These are phyloP conservation scores for Blastomussa wellsi DNA, from an alignment of 92 coral and sea anemone genomes.

Conservation along the genomic window DNA sequence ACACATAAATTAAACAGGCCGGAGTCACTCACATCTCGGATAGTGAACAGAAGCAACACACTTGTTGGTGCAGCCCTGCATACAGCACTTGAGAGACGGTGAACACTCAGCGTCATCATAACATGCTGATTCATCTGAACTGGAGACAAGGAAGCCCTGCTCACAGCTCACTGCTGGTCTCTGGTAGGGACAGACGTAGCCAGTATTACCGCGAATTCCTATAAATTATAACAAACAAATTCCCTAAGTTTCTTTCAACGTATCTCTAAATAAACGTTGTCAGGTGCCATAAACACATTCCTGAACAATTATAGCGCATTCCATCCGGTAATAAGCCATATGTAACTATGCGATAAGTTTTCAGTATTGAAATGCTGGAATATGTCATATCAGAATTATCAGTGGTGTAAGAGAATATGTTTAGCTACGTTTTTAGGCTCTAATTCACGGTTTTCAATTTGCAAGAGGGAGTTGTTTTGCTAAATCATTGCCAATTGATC, in stretches of 20 bases:
- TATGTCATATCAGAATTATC: too few relatives aligned
- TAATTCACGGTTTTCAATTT: too few relatives aligned
- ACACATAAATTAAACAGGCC: neutral
- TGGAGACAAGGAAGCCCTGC: neutral
- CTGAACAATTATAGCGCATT: neutral
- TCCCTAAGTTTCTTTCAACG: neutral
- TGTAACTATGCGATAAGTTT: neutral
- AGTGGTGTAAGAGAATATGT: too few relatives aligned
- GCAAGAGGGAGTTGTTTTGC: neutral
- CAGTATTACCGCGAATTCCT: neutral
- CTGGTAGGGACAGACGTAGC: slow-evolving; percentile 20
- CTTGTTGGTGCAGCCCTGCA: slow-evolving; percentile 8
- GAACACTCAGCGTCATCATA: slow-evolving; percentile 9
- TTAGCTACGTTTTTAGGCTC: too few relatives aligned
- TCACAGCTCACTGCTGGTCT: slow-evolving; percentile 22
- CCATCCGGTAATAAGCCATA: neutral
- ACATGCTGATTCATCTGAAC: slow-evolving; percentile 1
- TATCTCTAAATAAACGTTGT: neutral
- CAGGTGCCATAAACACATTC: neutral
- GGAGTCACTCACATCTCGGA: neutral
- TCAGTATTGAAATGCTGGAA: neutral
- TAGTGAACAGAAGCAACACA: slow-evolving; percentile 29
- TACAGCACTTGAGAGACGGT: slow-evolving; percentile 21
- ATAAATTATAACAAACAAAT: neutral
- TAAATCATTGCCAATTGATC: neutral